These are phyloP conservation scores for Karalla daura DNA, from an alignment of 2,797 vertebrate genomes.

Conservation along the genomic window DNA sequence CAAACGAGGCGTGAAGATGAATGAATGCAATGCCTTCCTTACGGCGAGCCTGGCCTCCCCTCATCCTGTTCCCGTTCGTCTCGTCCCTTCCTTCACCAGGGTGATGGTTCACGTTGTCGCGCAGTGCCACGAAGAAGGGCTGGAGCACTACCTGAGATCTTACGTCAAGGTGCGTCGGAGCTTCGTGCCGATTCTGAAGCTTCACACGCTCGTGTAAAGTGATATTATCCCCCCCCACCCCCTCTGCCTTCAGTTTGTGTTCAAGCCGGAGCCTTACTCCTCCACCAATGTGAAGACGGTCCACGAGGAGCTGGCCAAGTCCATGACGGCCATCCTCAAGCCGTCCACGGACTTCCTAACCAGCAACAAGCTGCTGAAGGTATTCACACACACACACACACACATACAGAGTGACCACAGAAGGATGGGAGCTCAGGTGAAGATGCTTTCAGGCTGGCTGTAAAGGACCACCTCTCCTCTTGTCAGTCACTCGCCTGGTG, in stretches of 20 bases:
- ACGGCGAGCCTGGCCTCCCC: not conserved
- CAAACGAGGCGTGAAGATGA: slow-evolving; percentile 29
- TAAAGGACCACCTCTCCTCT: too few species aligned
- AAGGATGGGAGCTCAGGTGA: too few species aligned
- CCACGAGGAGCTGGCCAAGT: slow-evolving; percentile 95
- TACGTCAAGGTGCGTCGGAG: slow-evolving; percentile 97
- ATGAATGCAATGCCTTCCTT: slow-evolving; percentile 2
- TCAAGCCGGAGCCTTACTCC: slow-evolving; percentile 90
- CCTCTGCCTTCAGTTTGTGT: slow-evolving; percentile 86
- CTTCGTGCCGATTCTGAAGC: too few species aligned
- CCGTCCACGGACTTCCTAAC: slow-evolving; percentile 97
- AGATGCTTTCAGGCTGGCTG: too few species aligned
- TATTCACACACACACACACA: too few species aligned
- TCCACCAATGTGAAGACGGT: slow-evolving; percentile 86
- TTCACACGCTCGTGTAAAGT: not conserved
- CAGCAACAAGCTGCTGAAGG: slow-evolving; percentile 98
- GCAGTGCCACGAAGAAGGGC: slow-evolving; percentile 96
- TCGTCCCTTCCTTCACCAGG: slow-evolving; percentile 71
- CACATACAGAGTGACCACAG: too few species aligned
- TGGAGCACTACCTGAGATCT: slow-evolving; percentile 95
- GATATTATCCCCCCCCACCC: rapidly evolving
- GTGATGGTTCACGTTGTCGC: slow-evolving; percentile 98
- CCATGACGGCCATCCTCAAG: slow-evolving; percentile 97
- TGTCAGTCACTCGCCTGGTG: not conserved
- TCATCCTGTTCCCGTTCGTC: not conserved